These are phyloP conservation scores for Lepidostoma basale DNA, from an alignment of 1,140 invertebrate species.

Conservation along the genomic window DNA sequence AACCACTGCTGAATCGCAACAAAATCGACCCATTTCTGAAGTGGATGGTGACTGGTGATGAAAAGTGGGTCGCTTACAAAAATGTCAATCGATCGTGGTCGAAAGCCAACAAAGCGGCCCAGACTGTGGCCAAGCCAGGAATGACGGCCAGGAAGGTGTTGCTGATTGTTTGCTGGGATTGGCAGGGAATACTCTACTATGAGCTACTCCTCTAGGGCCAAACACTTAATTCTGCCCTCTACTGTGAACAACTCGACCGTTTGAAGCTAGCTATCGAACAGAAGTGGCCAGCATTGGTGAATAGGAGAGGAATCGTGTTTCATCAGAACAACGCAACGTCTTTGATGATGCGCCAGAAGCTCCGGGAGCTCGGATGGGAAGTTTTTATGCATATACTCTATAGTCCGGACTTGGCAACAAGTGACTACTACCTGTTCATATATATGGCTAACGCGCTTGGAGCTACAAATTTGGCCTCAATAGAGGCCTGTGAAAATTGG, in stretches of 20 bases:
- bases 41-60: background rate
- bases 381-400: conserved; percentile 2
- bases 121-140: background rate
- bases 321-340: too few species aligned
- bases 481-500: background rate
- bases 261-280: conserved; percentile 6
- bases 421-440: background rate
- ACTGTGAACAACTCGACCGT: conserved; percentile 9
- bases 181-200: too few species aligned
- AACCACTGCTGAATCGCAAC: conserved; percentile 2
- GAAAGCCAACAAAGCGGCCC: background rate
- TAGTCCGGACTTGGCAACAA: conserved; percentile 2
- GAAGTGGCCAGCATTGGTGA: conserved; percentile 10
- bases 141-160: too few species aligned
- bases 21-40: conserved; percentile 14
- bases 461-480: conserved; percentile 4
- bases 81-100: background rate
- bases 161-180: too few species aligned
- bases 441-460: conserved; percentile 10
- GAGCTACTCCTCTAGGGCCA: too few species aligned
- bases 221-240: conserved; percentile 13
- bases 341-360: background rate
- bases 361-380: background rate
- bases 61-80: too few species aligned
- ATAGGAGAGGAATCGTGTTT: conserved; percentile 10